These are phyloP conservation scores for Plectus sambesii DNA, from an alignment of 1,140 invertebrate genomes.

Conservation along the genomic window DNA sequence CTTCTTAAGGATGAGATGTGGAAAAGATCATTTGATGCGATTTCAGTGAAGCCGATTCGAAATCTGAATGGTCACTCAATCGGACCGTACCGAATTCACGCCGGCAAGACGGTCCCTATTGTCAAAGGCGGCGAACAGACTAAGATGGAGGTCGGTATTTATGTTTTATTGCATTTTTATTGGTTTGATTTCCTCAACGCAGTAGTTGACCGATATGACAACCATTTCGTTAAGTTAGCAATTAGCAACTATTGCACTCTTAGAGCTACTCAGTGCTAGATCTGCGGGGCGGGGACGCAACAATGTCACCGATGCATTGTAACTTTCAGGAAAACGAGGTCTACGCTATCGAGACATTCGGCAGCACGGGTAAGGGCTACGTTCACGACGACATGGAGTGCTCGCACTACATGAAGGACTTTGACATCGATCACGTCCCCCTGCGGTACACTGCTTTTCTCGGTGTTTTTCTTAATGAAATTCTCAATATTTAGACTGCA, in stretches of 20 bases:
- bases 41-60: constrained; percentile 78
- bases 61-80: constrained; percentile 82
- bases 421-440: constrained; percentile 59
- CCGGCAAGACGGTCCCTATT: constrained; percentile 97
- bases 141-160: constrained; percentile 85
- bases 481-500: constrained; percentile 57
- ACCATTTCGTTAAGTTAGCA: neutral
- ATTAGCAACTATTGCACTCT: neutral
- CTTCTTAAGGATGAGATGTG: constrained; percentile 1
- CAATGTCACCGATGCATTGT: neutral
- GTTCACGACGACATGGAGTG: constrained; percentile 98
- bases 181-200: too few species aligned
- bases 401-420: constrained; percentile 99
- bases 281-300: too few species aligned
- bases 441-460: constrained; percentile 47
- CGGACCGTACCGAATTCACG: constrained; percentile 90
- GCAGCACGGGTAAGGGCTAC: constrained; percentile 86
- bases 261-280: too few species aligned
- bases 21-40: neutral
- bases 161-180: too few species aligned
- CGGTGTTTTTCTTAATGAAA: constrained; percentile 19
- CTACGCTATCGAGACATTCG: constrained; percentile 99
- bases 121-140: constrained; percentile 95
- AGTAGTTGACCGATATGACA: too few species aligned
- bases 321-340: constrained; percentile 72